Evolutionary conservation across 2,113 vertebrate species (phyloP), one percentile per base, ranked within the genome.

Genomic region (Prunella fulvescens): DNA sequence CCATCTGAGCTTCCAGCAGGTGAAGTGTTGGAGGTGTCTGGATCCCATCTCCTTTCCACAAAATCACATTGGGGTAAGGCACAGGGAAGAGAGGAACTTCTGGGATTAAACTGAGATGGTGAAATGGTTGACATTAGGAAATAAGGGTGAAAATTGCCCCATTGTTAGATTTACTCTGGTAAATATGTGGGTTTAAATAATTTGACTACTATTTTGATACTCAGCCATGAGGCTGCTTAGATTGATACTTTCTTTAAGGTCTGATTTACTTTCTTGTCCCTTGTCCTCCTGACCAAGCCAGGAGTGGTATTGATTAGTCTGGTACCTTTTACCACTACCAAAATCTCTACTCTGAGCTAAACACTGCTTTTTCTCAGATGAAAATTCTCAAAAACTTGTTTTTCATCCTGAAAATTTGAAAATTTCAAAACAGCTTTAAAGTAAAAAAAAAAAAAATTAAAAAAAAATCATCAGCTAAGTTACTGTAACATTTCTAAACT

Each of bases 141-240:
- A 39, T 4, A 12, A 37, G 19, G 13, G 4, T 80, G 62, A 47
- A 0, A 4, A 53, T 17, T 31, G 5, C 14, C n/a, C 37, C 31
- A 26, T 9, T 37, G 35, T 29, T 86, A 58, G 44, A 24, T 79
- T 71, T 82, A 39, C 1, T 54, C 22, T 29, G 48, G 14, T 47
- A 51, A 79, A 67, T 51, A 51, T 3, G 8, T 3, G 11, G 4
- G 9, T 39, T 65, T n/a, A 15, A 71, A 35, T 14, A 0, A 0
- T 53, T 76, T 62, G n/a, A 5, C 8, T 53, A 4, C 8, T 29
- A 3, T 45, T 79, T 66, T 76, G 24, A 8, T 57, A 23, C 16
- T 71, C 47, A 71, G 13, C 8, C 42, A 25, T 19, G 40, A 53
- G 33, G 17, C 31, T 76, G 6, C 28, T 79, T 86, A 45, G 10